Conservation (phyloP, 2,113 vertebrate species). For the Paedocypris sp. region DNA sequence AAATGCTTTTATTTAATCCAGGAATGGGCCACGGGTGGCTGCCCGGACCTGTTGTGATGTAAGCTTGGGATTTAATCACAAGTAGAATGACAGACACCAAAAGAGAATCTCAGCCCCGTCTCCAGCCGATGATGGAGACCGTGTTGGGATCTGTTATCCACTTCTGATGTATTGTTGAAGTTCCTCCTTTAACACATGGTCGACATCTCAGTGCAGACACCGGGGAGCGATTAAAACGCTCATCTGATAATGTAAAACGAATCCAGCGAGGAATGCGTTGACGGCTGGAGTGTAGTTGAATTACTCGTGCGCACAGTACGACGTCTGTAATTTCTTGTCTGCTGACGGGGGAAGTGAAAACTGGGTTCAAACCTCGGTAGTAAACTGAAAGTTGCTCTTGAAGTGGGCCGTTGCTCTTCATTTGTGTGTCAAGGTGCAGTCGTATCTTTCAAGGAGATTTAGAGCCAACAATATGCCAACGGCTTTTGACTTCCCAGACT, state of each 20-base stretch:
- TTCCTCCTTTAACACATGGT: neutral
- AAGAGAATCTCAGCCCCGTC: neutral
- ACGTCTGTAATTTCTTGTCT: no score
- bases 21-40: constrained; percentile 21
- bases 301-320: no score
- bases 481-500: neutral
- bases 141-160: neutral
- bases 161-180: neutral
- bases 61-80: constrained; percentile 14
- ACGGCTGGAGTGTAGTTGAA: no score
- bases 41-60: constrained; percentile 15
- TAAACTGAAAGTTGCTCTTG: neutral
- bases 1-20: constrained; percentile 30
- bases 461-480: neutral
- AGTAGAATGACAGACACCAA: neutral
- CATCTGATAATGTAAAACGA: neutral
- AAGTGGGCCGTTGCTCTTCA: neutral
- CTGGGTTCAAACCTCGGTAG: neutral
- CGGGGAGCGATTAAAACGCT: neutral
- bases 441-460: neutral
- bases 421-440: neutral
- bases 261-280: no score
- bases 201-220: neutral
- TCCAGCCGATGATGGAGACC: no score
- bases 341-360: no score